These are phyloP conservation scores for Elymnias hypermnestra DNA, from an alignment of 1,140 invertebrate genomes.

Conservation along the genomic window DNA sequence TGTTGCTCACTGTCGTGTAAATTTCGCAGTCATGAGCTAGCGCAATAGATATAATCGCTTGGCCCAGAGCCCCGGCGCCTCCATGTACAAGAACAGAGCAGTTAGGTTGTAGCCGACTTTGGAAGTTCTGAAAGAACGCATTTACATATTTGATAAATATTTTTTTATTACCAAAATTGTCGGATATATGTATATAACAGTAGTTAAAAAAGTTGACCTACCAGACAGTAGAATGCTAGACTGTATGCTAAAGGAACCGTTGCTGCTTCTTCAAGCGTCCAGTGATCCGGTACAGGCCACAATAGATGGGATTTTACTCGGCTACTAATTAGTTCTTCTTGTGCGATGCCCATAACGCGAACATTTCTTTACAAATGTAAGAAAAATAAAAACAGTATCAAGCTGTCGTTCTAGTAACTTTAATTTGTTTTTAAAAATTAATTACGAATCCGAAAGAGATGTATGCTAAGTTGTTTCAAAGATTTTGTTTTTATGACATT, in stretches of 20 bases:
- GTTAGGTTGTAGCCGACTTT: conserved; percentile 34
- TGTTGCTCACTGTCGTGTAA: conserved; percentile 78
- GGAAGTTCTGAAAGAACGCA: conserved; percentile 17
- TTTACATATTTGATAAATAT: too few relatives aligned
- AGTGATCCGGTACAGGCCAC: conserved; percentile 83
- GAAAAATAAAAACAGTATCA: too few relatives aligned
- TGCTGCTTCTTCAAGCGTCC: conserved; percentile 85
- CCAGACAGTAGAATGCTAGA: conserved; percentile 73
- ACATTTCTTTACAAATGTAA: neutral
- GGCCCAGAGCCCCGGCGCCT: conserved; percentile 85
- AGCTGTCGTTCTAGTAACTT: too few relatives aligned
- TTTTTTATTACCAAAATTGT: too few relatives aligned
- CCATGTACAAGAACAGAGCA: conserved; percentile 83
- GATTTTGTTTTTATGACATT: too few relatives aligned
- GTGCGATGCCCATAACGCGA: neutral
- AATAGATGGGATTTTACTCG: conserved; percentile 52
- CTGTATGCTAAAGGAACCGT: conserved; percentile 79
- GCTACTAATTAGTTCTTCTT: neutral
- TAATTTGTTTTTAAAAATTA: too few relatives aligned
- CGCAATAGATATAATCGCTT: conserved; percentile 84
- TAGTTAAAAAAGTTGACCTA: too few relatives aligned
- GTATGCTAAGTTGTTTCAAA: too few relatives aligned
- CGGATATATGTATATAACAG: too few relatives aligned
- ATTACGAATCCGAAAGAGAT: too few relatives aligned
- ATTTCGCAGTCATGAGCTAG: too few relatives aligned